Evolutionary conservation across 2,113 vertebrate genomes (phyloP), one percentile per base, ranked within the genome.

Genomic region (Alligator sinensis): DNA sequence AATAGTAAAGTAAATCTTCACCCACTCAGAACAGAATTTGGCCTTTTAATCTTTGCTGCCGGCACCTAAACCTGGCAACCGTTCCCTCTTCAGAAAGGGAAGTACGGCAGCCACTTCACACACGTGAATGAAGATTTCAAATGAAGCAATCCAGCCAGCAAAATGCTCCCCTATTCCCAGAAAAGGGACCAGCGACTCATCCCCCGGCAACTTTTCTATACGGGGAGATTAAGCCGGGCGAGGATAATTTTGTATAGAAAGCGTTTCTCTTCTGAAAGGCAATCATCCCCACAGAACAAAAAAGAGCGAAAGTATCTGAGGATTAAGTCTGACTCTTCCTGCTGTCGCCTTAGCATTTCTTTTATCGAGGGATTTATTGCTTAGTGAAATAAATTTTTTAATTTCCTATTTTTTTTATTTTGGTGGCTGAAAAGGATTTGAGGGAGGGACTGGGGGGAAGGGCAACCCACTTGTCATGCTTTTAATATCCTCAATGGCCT

Each of bases 251-350:
- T 24, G 27, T 24, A 17, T 55, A 27, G n/a, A 60, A 25, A 86
- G 4, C 60, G 0, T 0, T 61, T 6, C 11, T 16, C 18, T 11
- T 38, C 24, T 0, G 2, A 27, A 54, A 47, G 80, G 16, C 70
- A 57, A 2, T n/a, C 1, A 0, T 30, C 30, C 59, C n/a, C 2
- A 54, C 1, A 3, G 84, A 47, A 11, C 28, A n/a, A 38, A 80
- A 66, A 77, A 70, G 25, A 82, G 64, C 1, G 0, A 4, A 13
- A 5, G 21, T 4, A 0, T 6, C 15, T 70, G 76, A 62, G 47
- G 76, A 24, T 1, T 54, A 54, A 89, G 5, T 5, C 47, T 59
- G 63, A 19, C 0, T 2, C 28, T 66, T 34, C 64, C 62, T 47
- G 9, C 68, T 16, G 11, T 54, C 0, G 2, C 76, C 59, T n/a